Conservation (phyloP, 2,888 invertebrate species). For the Patella depressa region DNA sequence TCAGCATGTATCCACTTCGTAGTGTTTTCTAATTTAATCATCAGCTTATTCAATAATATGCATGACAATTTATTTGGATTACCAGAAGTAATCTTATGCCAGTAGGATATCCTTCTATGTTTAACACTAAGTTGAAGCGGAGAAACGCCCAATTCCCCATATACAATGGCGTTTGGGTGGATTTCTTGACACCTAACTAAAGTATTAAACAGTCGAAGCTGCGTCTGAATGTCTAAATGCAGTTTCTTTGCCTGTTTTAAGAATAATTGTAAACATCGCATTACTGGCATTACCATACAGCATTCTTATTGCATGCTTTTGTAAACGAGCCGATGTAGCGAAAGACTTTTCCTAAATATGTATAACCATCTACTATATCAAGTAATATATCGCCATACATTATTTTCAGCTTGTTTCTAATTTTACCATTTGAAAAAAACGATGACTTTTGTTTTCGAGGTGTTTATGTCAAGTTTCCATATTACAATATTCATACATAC, state of each 20-base stretch:
- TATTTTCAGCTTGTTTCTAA: neutral
- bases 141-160: neutral
- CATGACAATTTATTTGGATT: neutral
- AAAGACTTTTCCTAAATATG: constrained; percentile 14
- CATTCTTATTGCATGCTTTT: neutral
- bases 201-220: constrained; percentile 17
- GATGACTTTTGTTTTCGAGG: constrained; percentile 27
- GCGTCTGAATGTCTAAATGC: constrained; percentile 13
- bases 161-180: neutral
- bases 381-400: neutral
- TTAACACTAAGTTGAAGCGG: neutral
- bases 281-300: constrained; percentile 14
- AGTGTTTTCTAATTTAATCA: neutral
- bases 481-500: constrained; percentile 5
- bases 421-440: constrained; percentile 28
- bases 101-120: neutral
- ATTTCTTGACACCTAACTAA: neutral
- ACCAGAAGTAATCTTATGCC: neutral
- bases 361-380: constrained; percentile 9
- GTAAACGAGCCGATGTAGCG: constrained; percentile 4
- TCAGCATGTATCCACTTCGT: neutral
- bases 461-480: constrained; percentile 30
- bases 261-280: constrained; percentile 17
- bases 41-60: neutral
- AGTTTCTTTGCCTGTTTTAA: neutral